A percentile compares a stretch with the other conserved stretches of the same genome.
phyloP scores from a whole-genome alignment of 64 coral and sea anemone species.

The Stichodactyla mertensii region DNA sequence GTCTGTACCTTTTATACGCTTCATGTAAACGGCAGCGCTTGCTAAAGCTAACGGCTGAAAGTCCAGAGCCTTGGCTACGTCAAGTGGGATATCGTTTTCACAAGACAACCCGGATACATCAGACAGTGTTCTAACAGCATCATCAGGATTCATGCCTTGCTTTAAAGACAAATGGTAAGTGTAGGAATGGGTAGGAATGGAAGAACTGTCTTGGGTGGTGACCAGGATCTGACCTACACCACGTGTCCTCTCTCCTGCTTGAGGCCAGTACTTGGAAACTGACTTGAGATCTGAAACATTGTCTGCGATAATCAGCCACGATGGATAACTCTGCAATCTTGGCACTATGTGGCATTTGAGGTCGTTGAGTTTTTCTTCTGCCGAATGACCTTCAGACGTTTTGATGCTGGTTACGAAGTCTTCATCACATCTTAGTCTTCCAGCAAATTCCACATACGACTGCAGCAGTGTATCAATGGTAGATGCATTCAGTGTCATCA shows the following conservation, averaged over 20 bases:
- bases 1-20: background rate
- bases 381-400: background rate
- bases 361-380: background rate
- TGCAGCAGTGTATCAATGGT: background rate
- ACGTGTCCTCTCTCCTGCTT: background rate
- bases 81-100: slow-evolving; percentile 12
- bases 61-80: slow-evolving; percentile 40
- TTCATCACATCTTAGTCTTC: slow-evolving; percentile 8
- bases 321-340: background rate
- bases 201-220: slow-evolving; percentile 28
- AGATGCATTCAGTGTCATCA: slow-evolving; percentile 24
- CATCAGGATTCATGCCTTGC: slow-evolving; percentile 31
- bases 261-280: slow-evolving; percentile 13
- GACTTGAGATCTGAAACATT: slow-evolving; percentile 7
- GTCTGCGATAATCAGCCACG: slow-evolving; percentile 34
- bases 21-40: slow-evolving; percentile 53
- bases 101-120: slow-evolving; percentile 23
- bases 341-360: background rate
- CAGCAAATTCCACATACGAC: slow-evolving; percentile 20
- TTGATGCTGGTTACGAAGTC: background rate
- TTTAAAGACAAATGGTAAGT: slow-evolving; percentile 35
- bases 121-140: slow-evolving; percentile 23
- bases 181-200: background rate
- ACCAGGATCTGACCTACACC: slow-evolving; percentile 23
- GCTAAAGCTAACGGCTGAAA: slow-evolving; percentile 51